Percentiles rank a stretch among this genome's conserved stretches.
Evolutionary conservation across 2,888 invertebrate species (phyloP).

Genomic region (Rhagium mordax): DNA sequence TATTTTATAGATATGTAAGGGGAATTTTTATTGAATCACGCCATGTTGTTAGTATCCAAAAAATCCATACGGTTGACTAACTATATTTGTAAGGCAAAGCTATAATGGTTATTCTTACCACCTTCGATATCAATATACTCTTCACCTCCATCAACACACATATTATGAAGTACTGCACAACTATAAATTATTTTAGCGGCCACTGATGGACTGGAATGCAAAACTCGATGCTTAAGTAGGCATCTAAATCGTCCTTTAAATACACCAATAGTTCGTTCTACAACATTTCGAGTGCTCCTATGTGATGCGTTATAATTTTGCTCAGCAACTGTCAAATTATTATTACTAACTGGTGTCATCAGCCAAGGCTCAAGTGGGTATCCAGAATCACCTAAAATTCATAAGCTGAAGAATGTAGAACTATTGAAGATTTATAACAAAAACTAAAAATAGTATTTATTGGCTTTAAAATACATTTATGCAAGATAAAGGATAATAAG

Average conservation of each 20-base stretch:
- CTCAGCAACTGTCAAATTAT: not conserved
- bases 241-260: not conserved
- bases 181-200: not conserved
- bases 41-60: too few relatives aligned
- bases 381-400: not conserved
- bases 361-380: not conserved
- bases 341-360: not conserved
- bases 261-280: not conserved
- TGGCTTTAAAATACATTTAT: too few relatives aligned
- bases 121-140: not conserved
- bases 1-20: too few relatives aligned
- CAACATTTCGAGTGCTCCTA: not conserved
- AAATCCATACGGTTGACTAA: too few relatives aligned
- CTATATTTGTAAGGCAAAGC: too few relatives aligned
- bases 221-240: not conserved
- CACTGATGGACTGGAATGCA: not conserved
- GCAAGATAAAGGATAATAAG: too few relatives aligned
- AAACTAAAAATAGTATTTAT: too few relatives aligned
- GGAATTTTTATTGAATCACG: too few relatives aligned
- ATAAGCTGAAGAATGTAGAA: not conserved
- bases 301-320: not conserved
- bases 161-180: not conserved
- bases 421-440: too few relatives aligned
- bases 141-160: not conserved
- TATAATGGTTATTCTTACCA: too few relatives aligned